phyloP scores from a whole-genome alignment of 64 coral and sea anemone species.

The Actinia equina region DNA sequence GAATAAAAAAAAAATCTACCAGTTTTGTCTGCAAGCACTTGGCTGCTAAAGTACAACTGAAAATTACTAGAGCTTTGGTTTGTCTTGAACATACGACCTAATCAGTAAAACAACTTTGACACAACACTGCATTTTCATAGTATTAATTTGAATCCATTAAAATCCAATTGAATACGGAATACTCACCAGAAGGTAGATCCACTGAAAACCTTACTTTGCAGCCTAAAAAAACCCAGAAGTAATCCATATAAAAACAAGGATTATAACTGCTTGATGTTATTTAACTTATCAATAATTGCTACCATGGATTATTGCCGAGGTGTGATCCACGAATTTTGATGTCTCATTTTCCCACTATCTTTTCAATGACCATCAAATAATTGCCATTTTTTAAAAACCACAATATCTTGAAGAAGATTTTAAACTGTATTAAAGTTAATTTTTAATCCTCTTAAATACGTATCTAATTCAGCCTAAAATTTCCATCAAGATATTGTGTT shows the following conservation, averaged over 20 bases:
- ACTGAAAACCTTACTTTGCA: conserved; percentile 93
- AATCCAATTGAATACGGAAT: conserved; percentile 45
- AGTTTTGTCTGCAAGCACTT: not conserved
- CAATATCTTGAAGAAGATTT: too few species aligned
- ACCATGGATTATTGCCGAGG: too few species aligned
- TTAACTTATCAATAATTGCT: not conserved
- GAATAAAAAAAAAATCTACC: too few species aligned
- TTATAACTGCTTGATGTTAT: not conserved
- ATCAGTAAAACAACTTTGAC: not conserved
- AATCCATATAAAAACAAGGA: not conserved
- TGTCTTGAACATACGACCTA: not conserved
- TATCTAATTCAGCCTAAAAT: too few species aligned
- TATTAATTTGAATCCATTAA: conserved; percentile 17
- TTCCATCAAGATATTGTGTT: too few species aligned
- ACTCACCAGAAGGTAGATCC: conserved; percentile 78
- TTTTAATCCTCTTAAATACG: too few species aligned
- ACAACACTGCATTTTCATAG: conserved; percentile 2
- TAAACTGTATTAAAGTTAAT: too few species aligned
- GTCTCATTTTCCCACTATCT: too few species aligned
- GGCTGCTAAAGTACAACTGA: not conserved
- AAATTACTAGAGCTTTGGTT: not conserved
- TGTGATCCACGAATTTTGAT: too few species aligned
- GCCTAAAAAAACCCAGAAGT: conserved; percentile 51
- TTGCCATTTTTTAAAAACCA: too few species aligned
- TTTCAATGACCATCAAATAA: too few species aligned